These are phyloP conservation scores for Mirounga angustirostris DNA, from an alignment of 2,113 vertebrate genomes.

Conservation along the genomic window DNA sequence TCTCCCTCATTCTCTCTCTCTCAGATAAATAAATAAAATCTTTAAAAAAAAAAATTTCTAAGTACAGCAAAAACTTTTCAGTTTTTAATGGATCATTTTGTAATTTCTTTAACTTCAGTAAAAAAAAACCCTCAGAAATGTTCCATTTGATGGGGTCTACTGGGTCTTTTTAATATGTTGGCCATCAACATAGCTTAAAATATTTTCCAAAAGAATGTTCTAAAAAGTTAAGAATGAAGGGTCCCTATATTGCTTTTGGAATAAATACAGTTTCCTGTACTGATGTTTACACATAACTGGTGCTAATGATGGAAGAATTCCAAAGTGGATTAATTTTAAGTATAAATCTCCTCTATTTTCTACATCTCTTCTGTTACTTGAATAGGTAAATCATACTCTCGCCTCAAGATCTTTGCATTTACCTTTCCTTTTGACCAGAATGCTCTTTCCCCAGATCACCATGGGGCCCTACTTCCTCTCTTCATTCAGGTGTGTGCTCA, in stretches of 20 bases:
- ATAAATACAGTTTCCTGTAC: background rate
- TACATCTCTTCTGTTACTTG: background rate
- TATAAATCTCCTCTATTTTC: background rate
- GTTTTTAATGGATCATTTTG: constrained; percentile 57
- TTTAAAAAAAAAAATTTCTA: background rate
- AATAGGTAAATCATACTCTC: background rate
- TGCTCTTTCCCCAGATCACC: background rate
- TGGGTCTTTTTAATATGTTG: background rate
- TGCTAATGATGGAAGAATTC: constrained; percentile 16
- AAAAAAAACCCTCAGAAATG: background rate
- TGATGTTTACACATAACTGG: background rate
- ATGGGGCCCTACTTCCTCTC: background rate
- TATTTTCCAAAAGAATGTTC: constrained; percentile 28
- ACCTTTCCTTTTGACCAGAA: background rate
- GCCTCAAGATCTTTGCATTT: background rate
- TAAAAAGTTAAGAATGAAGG: constrained; percentile 12
- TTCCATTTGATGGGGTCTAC: background rate
- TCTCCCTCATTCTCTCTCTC: too few species aligned
- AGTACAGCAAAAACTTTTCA: background rate
- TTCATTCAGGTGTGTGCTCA: background rate
- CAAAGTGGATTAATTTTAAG: background rate
- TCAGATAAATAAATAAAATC: too few species aligned
- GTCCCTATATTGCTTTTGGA: background rate
- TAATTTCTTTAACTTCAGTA: constrained; percentile 23
- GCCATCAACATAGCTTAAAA: constrained; percentile 11